Percentiles rank a stretch among this genome's conserved stretches.
Conservation (phyloP, 2,797 vertebrate genomes). For the Lates japonicus region DNA sequence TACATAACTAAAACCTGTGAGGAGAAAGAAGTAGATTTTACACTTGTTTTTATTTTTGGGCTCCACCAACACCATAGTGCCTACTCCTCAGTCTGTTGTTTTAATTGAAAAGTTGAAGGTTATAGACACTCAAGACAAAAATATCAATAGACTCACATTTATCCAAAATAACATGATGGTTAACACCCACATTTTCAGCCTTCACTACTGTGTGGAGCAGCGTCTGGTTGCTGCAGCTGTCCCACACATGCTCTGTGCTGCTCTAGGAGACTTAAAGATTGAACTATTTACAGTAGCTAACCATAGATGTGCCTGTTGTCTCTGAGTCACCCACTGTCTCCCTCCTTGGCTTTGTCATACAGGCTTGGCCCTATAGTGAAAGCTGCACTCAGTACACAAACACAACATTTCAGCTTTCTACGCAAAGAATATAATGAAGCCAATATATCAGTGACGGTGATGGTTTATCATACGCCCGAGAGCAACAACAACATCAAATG, state of each 20-base stretch:
- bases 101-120: conserved; percentile 10
- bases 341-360: conserved; percentile 42
- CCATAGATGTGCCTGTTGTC: conserved; percentile 45
- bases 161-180: background rate
- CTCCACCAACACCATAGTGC: background rate
- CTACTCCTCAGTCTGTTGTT: conserved; percentile 15
- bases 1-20: conserved; percentile 8
- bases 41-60: conserved; percentile 22
- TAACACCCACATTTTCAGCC: background rate
- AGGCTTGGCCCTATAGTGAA: conserved; percentile 19
- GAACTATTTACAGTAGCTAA: conserved; percentile 56
- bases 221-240: conserved; percentile 21
- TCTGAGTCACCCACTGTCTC: conserved; percentile 19
- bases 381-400: conserved; percentile 7
- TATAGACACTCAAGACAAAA: background rate
- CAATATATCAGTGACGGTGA: too few species aligned
- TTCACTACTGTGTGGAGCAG: background rate
- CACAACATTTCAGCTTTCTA: background rate
- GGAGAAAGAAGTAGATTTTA: conserved; percentile 5
- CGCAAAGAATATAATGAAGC: background rate
- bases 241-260: background rate
- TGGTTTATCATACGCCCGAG: too few species aligned
- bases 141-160: background rate
- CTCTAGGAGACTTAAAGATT: conserved; percentile 44
- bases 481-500: too few species aligned